Base-by-base conservation (phyloP, 23 tunicate species). In the Ascidia mentula region DNA sequence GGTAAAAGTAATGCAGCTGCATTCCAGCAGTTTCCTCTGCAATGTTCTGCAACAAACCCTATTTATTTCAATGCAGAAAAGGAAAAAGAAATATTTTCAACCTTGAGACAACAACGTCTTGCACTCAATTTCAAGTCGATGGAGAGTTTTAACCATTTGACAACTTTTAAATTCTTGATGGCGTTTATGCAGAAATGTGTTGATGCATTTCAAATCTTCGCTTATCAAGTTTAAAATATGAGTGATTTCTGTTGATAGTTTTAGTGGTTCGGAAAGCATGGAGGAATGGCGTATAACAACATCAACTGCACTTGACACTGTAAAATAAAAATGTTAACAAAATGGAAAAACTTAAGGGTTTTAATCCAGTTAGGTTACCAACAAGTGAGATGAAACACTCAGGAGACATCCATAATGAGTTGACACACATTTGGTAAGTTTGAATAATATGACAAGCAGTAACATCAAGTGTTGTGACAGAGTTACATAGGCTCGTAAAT, bases 241-340 rank as follows among this genome's bases (percentile, higher is more conserved):
- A 53, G 7, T n/a, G n/a, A n/a, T 53, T 53, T 53, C 65, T 53
- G 13, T 28, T 20, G 65, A 9, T 9, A 53, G 13, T 9, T 9
- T 53, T 28, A 53, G 22, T 53, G 28, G 1, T 3, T 9, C 24
- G 65, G 4, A 53, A 53, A 53, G 24, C 7, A 3, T 53, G 22
- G 13, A 53, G 22, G 65, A n/a, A n/a, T 53, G 65, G 28, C 24
- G 65, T 9, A 20, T 53, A 53, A 53, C 24, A 9, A 26, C 22
- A 9, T 53, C 65, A 53, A 53, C 65, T 53, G 65, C 65, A 6
- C 65, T n/a, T n/a, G n/a, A n/a, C n/a, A n/a, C 65, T 53, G 65
- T 28, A 53, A 5, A 3, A 53, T 20, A 53, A 53, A 53, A 26
- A 53, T 9, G 7, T 53, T 3, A 53, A 28, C 65, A 53, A 53